Percentiles rank a stretch among this genome's conserved stretches.
Conservation (phyloP, 2,113 vertebrate genomes). For the Ciconia stormi region DNA sequence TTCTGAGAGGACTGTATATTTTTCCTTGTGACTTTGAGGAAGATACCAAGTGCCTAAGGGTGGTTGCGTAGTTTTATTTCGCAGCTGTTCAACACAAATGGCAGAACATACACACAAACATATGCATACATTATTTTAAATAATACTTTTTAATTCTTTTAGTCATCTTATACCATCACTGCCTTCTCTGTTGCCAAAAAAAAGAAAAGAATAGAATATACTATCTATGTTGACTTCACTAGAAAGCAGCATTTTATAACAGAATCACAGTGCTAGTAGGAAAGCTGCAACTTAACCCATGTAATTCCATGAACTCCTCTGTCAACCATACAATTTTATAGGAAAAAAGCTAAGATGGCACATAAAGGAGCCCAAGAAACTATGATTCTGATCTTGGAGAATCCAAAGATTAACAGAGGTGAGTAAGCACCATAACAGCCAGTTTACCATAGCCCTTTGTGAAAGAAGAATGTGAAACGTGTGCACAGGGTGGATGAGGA, state of each 20-base stretch:
- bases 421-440: not conserved
- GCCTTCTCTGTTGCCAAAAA: not conserved
- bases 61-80: not conserved
- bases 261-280: not conserved
- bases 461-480: not conserved
- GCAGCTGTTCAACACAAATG: not conserved
- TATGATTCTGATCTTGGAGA: not conserved
- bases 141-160: not conserved
- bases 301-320: not conserved
- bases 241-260: not conserved
- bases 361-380: not conserved
- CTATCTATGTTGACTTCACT: not conserved
- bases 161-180: not conserved
- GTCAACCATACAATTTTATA: not conserved
- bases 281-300: not conserved
- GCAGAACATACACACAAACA: not conserved
- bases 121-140: not conserved
- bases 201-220: not conserved
- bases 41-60: not conserved
- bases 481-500: not conserved
- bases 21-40: not conserved
- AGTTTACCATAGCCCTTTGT: not conserved
- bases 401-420: not conserved
- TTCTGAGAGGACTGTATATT: not conserved
- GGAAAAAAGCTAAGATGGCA: not conserved